phyloP scores from a whole-genome alignment of 2,888 invertebrate genomes.

The Boloria euphrosyne region DNA sequence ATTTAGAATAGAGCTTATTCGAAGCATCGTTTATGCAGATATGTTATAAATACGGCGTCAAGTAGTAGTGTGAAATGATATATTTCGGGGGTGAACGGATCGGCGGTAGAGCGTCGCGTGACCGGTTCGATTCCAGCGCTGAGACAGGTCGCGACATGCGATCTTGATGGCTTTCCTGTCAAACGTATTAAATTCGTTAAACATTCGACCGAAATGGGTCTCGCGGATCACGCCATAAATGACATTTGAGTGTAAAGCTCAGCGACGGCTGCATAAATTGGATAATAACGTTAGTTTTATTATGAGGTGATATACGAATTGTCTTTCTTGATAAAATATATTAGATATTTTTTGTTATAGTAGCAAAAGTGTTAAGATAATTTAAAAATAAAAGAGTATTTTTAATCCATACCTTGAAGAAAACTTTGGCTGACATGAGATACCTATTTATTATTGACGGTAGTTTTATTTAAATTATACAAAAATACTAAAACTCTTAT shows the following conservation, averaged over 20 bases:
- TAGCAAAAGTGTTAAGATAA: no score
- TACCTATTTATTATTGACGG: no score
- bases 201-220: constrained; percentile 25
- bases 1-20: constrained; percentile 51
- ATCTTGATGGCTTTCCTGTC: constrained; percentile 52
- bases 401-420: no score
- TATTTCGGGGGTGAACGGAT: constrained; percentile 58
- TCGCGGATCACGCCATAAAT: constrained; percentile 28
- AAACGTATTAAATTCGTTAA: constrained; percentile 41
- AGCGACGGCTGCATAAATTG: neutral
- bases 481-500: no score
- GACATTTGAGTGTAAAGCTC: neutral
- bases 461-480: no score
- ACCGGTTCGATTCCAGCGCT: constrained; percentile 56
- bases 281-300: neutral
- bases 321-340: no score
- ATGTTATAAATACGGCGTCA: constrained; percentile 63
- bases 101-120: constrained; percentile 57
- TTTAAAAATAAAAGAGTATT: no score
- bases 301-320: no score
- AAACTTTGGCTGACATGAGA: no score
- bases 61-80: constrained; percentile 76
- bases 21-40: constrained; percentile 41
- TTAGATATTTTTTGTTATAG: no score
- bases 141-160: constrained; percentile 61